Conservation (phyloP, 2,113 vertebrate genomes). For the Oryzias javanicus region DNA sequence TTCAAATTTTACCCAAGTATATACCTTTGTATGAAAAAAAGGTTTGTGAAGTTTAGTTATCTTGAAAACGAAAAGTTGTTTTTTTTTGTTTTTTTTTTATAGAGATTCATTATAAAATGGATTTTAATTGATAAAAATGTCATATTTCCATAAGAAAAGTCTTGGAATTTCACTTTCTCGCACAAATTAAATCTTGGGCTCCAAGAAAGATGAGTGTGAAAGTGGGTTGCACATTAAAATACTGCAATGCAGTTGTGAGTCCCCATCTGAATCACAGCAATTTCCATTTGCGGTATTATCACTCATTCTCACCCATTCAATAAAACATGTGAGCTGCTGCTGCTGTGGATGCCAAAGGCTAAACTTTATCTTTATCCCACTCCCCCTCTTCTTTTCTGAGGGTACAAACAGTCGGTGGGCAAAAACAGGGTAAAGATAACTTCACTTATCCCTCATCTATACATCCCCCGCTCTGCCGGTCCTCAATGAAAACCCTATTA, state of each 20-base stretch:
- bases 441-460: slow-evolving; percentile 51
- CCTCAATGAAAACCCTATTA: slow-evolving; percentile 58
- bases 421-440: slow-evolving; percentile 50
- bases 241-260: slow-evolving; percentile 46
- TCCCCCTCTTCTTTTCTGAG: slow-evolving; percentile 18
- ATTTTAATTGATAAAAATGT: no score
- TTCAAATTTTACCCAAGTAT: no score
- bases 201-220: slow-evolving; percentile 15
- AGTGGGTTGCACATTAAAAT: slow-evolving; percentile 5
- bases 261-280: slow-evolving; percentile 29
- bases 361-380: slow-evolving; percentile 52
- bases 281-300: slow-evolving; percentile 46
- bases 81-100: no score
- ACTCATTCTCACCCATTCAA: slow-evolving; percentile 43
- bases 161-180: background rate
- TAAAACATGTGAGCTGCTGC: slow-evolving; percentile 43
- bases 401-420: slow-evolving; percentile 36
- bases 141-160: background rate
- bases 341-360: slow-evolving; percentile 56
- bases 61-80: no score
- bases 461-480: slow-evolving; percentile 28
- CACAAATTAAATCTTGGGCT: slow-evolving; percentile 4
- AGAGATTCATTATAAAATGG: no score
- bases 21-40: no score
- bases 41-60: no score